Evolutionary conservation across 2,888 invertebrate species (phyloP).

Genomic region (Achlya flavicornis): DNA sequence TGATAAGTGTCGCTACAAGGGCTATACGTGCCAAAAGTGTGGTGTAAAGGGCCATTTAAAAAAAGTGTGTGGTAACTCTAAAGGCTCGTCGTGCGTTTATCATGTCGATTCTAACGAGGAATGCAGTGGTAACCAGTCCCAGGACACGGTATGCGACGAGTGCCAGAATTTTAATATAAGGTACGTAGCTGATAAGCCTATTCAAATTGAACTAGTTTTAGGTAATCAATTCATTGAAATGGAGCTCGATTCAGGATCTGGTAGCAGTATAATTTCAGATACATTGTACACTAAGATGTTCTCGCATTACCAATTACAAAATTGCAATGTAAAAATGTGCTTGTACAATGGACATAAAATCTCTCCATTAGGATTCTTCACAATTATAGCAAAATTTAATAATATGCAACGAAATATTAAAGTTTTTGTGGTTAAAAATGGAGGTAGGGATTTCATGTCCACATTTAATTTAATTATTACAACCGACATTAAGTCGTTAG

Average conservation of each 20-base stretch:
- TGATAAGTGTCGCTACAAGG: constrained; percentile 26
- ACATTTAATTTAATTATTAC: constrained; percentile 20
- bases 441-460: constrained; percentile 28
- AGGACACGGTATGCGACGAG: constrained; percentile 19
- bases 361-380: constrained; percentile 26
- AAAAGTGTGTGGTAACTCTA: constrained; percentile 24
- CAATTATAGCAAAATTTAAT: constrained; percentile 15
- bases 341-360: constrained; percentile 36
- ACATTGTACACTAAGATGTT: constrained; percentile 20
- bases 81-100: constrained; percentile 13
- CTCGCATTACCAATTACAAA: constrained; percentile 12
- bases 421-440: constrained; percentile 29
- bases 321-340: constrained; percentile 28
- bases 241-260: constrained; percentile 31
- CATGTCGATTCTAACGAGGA: constrained; percentile 14
- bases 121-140: neutral
- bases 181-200: constrained; percentile 25
- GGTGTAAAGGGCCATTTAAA: constrained; percentile 32
- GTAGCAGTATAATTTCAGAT: constrained; percentile 27
- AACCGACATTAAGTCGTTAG: constrained; percentile 13
- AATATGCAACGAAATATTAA: constrained; percentile 18
- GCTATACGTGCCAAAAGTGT: constrained; percentile 28
- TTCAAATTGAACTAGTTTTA: constrained; percentile 18
- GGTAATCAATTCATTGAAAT: constrained; percentile 16
- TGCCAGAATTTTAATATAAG: constrained; percentile 28